Evolutionary conservation across 2,888 invertebrate genomes (phyloP).

Genomic region (Balanococcus diminutus): DNA sequence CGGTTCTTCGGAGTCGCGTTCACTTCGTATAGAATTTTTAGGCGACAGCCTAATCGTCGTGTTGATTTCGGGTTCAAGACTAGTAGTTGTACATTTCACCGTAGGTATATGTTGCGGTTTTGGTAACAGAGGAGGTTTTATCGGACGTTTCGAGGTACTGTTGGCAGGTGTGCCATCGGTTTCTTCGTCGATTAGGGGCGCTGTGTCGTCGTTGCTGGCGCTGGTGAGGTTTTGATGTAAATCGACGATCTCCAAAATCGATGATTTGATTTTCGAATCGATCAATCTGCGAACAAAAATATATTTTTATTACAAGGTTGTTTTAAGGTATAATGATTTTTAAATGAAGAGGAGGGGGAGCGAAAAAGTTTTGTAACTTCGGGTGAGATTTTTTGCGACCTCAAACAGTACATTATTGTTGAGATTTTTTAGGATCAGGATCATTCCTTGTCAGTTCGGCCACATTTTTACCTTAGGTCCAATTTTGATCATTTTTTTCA

Average conservation of each 20-base stretch:
- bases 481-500: too few relatives aligned
- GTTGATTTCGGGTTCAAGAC: background rate
- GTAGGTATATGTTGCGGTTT: slow-evolving; percentile 45
- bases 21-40: background rate
- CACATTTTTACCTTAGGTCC: too few relatives aligned
- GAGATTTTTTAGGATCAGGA: too few relatives aligned
- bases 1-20: background rate
- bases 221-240: slow-evolving; percentile 36
- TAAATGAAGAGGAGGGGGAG: too few relatives aligned
- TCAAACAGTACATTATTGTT: too few relatives aligned
- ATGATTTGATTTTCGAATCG: slow-evolving; percentile 17
- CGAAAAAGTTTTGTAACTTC: too few relatives aligned
- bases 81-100: slow-evolving; percentile 5
- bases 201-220: slow-evolving; percentile 37
- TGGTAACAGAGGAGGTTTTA: slow-evolving; percentile 47
- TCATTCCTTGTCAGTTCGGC: too few relatives aligned
- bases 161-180: background rate
- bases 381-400: too few relatives aligned
- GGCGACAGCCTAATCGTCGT: background rate
- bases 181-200: slow-evolving; percentile 50
- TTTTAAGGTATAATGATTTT: too few relatives aligned
- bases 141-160: background rate
- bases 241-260: slow-evolving; percentile 33
- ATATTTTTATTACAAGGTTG: too few relatives aligned
- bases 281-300: slow-evolving; percentile 43